Percentiles rank a stretch among this genome's conserved stretches.
Evolutionary conservation across 2,113 vertebrate genomes (phyloP).

Genomic region (Elanoides forficatus): DNA sequence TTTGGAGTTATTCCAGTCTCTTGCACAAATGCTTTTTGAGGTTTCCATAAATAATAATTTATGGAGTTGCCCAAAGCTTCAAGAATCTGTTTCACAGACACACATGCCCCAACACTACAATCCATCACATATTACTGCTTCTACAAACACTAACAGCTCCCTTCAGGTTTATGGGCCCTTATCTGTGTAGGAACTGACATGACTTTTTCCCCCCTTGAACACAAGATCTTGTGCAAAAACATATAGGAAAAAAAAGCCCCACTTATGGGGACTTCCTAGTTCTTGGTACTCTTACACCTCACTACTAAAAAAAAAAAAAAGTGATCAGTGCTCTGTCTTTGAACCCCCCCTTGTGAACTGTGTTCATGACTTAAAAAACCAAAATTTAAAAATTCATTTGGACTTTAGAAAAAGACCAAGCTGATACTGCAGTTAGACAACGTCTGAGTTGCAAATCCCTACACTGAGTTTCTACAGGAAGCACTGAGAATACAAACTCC

Average conservation of each 20-base stretch:
- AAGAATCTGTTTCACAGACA: not conserved
- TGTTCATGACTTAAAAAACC: not conserved
- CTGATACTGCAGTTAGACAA: not conserved
- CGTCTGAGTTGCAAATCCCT: not conserved
- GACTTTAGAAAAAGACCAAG: not conserved
- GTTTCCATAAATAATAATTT: slow-evolving; percentile 22
- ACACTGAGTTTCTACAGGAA: not conserved
- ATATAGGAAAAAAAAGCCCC: not conserved
- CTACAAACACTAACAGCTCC: not conserved
- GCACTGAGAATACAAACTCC: not conserved
- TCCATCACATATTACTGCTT: not conserved
- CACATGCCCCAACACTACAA: not conserved
- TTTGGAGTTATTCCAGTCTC: slow-evolving; percentile 1
- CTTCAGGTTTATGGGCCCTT: not conserved
- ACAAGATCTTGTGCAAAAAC: not conserved
- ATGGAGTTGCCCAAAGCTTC: not conserved
- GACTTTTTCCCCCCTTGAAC: not conserved
- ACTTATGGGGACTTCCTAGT: not conserved
- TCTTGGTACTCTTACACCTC: not conserved
- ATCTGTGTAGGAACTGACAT: not conserved
- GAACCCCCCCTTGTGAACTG: not conserved
- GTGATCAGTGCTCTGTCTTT: not conserved
- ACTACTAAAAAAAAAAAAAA: not conserved
- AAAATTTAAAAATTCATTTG: not conserved
- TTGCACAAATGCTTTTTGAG: not conserved